These are phyloP conservation scores for Tokudaia tokunoshimensis DNA, from an alignment of 2,797 vertebrate species.

Conservation along the genomic window DNA sequence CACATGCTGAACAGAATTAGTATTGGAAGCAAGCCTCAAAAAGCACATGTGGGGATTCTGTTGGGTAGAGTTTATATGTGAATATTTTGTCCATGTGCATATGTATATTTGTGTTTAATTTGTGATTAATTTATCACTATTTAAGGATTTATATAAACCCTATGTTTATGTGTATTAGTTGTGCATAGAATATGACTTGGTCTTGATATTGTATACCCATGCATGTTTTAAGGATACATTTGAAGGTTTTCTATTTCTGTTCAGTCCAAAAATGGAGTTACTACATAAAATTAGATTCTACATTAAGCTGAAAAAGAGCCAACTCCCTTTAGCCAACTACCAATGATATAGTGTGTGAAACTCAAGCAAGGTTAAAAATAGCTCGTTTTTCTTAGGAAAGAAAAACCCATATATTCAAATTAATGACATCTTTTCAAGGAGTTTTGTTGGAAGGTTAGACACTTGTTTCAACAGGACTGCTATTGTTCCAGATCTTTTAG, in stretches of 20 bases:
- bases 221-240: slow-evolving; percentile 9
- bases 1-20: neutral
- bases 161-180: neutral
- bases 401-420: neutral
- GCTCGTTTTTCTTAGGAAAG: neutral
- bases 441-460: neutral
- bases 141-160: neutral
- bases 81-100: slow-evolving; percentile 7
- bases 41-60: neutral
- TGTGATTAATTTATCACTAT: neutral
- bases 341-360: slow-evolving; percentile 31
- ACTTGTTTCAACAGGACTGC: slow-evolving; percentile 6
- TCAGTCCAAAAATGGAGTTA: slow-evolving; percentile 28
- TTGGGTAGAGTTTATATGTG: neutral
- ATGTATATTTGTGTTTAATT: neutral
- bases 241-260: slow-evolving; percentile 41
- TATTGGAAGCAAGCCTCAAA: slow-evolving; percentile 5
- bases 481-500: slow-evolving; percentile 11
- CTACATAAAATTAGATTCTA: slow-evolving; percentile 32
- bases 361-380: slow-evolving; percentile 1
- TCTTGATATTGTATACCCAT: neutral
- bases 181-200: neutral
- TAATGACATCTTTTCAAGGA: slow-evolving; percentile 33
- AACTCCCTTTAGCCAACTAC: neutral
- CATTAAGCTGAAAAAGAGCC: slow-evolving; percentile 12